Conservation (phyloP, 2,797 vertebrate species). For the Platyrinchus mystaceus region DNA sequence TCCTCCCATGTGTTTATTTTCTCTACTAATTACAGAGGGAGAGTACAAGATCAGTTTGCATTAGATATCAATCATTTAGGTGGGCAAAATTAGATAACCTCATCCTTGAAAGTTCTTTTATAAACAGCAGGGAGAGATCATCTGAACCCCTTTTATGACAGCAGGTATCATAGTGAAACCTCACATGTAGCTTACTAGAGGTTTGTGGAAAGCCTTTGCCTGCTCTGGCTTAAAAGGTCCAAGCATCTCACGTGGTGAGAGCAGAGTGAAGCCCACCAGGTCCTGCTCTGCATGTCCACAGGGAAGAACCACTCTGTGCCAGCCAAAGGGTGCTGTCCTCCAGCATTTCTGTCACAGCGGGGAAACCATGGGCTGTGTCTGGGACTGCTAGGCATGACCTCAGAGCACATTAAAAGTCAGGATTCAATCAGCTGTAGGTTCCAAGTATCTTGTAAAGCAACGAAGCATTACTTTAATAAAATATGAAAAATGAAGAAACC, state of each 20-base stretch:
- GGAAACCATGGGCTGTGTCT: background rate
- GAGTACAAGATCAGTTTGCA: background rate
- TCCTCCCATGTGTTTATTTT: background rate
- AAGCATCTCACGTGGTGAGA: background rate
- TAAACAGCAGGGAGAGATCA: background rate
- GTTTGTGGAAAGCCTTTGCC: background rate
- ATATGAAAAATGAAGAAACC: background rate
- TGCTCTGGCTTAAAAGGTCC: background rate
- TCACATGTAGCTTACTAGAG: background rate
- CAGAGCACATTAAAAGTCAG: background rate
- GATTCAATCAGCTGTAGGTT: background rate
- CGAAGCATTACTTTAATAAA: background rate
- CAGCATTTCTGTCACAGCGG: background rate
- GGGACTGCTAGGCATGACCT: background rate
- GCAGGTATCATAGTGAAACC: background rate
- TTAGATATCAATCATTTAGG: background rate
- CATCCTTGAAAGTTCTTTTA: background rate
- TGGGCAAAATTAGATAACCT: background rate
- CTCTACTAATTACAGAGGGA: background rate
- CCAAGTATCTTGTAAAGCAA: background rate
- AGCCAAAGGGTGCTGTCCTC: background rate
- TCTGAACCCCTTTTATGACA: background rate
- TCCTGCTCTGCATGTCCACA: accelerated
- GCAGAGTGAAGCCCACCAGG: background rate
- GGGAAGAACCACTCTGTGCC: background rate